phyloP scores from a whole-genome alignment of 2,113 vertebrate genomes.

The Garra rufa region DNA sequence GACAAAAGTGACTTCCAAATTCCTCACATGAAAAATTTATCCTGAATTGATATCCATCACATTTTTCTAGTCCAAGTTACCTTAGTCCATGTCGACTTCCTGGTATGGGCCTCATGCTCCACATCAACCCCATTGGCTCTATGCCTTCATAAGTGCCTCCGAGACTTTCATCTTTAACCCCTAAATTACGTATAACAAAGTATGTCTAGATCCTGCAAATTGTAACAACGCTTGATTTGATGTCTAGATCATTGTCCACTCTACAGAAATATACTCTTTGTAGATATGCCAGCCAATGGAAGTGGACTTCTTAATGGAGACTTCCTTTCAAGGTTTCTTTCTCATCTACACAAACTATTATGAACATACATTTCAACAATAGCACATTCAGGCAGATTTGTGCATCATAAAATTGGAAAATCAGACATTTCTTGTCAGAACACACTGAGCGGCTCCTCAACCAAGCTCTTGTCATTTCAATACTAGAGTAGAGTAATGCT shows the following conservation, averaged over 20 bases:
- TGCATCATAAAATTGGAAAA: no score
- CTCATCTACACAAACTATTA: no score
- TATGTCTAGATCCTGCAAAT: neutral
- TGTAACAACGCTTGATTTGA: no score
- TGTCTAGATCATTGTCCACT: neutral
- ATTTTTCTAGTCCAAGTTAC: constrained; percentile 46
- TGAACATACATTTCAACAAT: no score
- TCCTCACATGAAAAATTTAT: constrained; percentile 61
- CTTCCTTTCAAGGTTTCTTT: no score
- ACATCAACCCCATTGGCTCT: constrained; percentile 77
- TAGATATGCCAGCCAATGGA: no score
- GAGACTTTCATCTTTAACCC: constrained; percentile 65
- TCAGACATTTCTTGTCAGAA: no score
- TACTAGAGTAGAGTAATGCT: no score
- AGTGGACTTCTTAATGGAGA: no score
- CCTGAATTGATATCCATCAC: neutral
- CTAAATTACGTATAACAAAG: constrained; percentile 49
- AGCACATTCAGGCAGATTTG: no score
- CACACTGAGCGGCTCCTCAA: no score
- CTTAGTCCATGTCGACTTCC: constrained; percentile 67
- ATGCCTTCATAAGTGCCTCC: constrained; percentile 74
- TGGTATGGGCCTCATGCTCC: constrained; percentile 67
- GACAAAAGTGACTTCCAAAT: constrained; percentile 66
- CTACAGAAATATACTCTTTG: neutral
- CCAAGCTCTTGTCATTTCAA: no score